Base-by-base conservation (phyloP, 2,888 invertebrate genomes). In the Lagria hirta region DNA sequence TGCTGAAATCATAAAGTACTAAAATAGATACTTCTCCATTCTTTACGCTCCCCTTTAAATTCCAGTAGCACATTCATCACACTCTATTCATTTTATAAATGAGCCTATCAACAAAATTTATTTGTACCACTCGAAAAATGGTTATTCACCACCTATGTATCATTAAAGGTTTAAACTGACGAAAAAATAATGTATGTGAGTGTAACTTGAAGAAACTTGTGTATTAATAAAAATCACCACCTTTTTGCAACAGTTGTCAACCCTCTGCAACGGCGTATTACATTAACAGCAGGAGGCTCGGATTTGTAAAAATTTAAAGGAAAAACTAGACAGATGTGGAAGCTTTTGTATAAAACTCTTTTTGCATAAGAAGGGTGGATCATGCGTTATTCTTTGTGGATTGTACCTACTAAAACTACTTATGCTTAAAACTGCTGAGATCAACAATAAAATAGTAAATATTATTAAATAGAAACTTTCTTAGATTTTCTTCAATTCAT, bases 1-100 rank as follows among this genome's bases (percentile, higher is more conserved):
- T 64, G 58, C 55, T 58, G 64, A 62, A 66, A 70, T 70, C 67
- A 70, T 66, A 63, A 67, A 69, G 67, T 67, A 68, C 65, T 66
- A 68, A 69, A 70, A 70, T 69, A 69, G 69, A 70, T 70, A 70
- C 70, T 67, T 65, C 62, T 64, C 61, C 59, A 60, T 59, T 60
- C 58, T 58, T 58, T 49, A 49, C 57, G 52, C 49, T 58, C 64
- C 66, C 66, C 58, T 62, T 54, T 53, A 54, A 55, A 50, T 58
- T 60, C 54, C 57, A 57, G 55, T 54, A 44, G 56, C 44, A 48
- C 58, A 48, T 36, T 35, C 40, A 40, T 40, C 36, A 44, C n/a
- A 36, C 38, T 49, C 32, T 35, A 43, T 44, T 23, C 46, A 22
- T 43, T 21, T 24, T 22, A 22, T 48, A 44, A 47, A 52, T 47